Conservation (phyloP, 2,888 invertebrate genomes). For the Dynastes tityus region DNA sequence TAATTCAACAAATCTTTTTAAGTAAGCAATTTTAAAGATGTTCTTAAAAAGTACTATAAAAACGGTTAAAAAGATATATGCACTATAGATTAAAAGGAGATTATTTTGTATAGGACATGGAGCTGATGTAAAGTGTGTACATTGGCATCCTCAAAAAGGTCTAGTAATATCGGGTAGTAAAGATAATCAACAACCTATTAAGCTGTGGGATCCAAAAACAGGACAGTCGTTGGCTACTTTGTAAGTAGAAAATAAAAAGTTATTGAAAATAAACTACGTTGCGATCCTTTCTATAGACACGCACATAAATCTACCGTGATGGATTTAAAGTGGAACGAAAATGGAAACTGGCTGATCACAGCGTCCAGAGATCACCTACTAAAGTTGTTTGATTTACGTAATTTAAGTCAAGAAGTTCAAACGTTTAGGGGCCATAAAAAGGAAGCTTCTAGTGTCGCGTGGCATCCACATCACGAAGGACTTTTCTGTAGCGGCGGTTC, state of each 20-base stretch:
- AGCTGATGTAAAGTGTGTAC: slow-evolving; percentile 98
- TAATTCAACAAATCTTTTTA: too few relatives aligned
- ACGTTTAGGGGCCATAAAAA: slow-evolving; percentile 99
- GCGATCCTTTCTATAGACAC: slow-evolving; percentile 76
- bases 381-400: slow-evolving; percentile 97
- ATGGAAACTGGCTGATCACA: slow-evolving; percentile 99
- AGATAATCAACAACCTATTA: slow-evolving; percentile 99
- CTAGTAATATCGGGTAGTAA: slow-evolving; percentile 98
- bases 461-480: slow-evolving; percentile 99
- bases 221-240: slow-evolving; percentile 96
- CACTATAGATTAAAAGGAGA: neutral
- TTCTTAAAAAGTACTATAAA: neutral
- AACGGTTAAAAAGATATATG: neutral
- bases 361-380: slow-evolving; percentile 97
- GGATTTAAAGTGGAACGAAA: slow-evolving; percentile 99
- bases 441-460: slow-evolving; percentile 96
- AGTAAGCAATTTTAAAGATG: too few relatives aligned
- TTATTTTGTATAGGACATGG: slow-evolving; percentile 83
- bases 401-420: slow-evolving; percentile 95
- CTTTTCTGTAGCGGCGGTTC: slow-evolving; percentile 98
- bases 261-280: slow-evolving; percentile 5
- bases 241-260: slow-evolving; percentile 71
- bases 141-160: slow-evolving; percentile 99
- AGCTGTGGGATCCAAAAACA: slow-evolving; percentile 98
- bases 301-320: slow-evolving; percentile 99